Evolutionary conservation across 2,797 vertebrate genomes (phyloP).

Genomic region (Picus viridis): DNA sequence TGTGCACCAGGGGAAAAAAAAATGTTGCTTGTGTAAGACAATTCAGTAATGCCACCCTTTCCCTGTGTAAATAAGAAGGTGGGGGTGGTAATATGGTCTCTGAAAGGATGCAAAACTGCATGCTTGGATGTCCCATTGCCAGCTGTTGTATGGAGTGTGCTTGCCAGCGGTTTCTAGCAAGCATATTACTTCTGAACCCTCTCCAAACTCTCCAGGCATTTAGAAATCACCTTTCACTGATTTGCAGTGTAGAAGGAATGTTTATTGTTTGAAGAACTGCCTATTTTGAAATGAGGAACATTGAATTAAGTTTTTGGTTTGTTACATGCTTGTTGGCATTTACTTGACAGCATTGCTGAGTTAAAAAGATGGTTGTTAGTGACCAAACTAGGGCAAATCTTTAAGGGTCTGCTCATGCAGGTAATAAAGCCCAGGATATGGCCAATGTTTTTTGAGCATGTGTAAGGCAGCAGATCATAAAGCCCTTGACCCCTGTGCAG

Average conservation of each 20-base stretch:
- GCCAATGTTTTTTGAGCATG: background rate
- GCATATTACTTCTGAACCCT: background rate
- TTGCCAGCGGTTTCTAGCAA: constrained; percentile 56
- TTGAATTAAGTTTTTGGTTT: background rate
- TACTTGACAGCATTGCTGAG: background rate
- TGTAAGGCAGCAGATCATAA: background rate
- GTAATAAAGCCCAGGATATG: background rate
- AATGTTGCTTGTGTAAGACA: constrained; percentile 1
- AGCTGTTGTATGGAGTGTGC: background rate
- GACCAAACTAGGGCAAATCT: background rate
- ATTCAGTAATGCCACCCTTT: constrained; percentile 42
- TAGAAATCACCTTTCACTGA: constrained; percentile 54
- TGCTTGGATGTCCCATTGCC: constrained; percentile 30
- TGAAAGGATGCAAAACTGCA: constrained; percentile 47
- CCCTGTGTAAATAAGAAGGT: constrained; percentile 32
- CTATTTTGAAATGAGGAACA: constrained; percentile 24
- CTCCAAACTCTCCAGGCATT: constrained; percentile 41
- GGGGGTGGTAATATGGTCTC: constrained; percentile 22
- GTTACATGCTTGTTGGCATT: background rate
- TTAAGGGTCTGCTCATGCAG: background rate
- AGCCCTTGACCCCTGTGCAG: background rate
- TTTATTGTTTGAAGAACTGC: constrained; percentile 7
- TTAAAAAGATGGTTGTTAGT: background rate
- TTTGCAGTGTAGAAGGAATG: constrained; percentile 5
- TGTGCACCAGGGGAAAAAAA: background rate